Evolutionary conservation across 2,888 invertebrate species (phyloP).

Genomic region (Biston betularia): DNA sequence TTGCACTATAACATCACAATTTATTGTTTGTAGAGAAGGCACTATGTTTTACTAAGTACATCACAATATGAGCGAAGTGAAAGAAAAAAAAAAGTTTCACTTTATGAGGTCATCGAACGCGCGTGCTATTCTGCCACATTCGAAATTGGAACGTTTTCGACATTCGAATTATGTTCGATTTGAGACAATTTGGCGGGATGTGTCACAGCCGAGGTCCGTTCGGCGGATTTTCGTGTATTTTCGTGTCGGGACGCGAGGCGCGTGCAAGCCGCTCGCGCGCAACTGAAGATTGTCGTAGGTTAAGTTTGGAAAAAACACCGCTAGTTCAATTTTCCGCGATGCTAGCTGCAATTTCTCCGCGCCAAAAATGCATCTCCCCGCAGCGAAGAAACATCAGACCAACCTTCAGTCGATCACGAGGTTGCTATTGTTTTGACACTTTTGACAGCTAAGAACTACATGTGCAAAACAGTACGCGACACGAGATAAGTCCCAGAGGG

Average conservation of each 20-base stretch:
- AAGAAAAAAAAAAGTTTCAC: constrained; percentile 71
- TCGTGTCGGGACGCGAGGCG: constrained; percentile 69
- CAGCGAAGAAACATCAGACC: constrained; percentile 35
- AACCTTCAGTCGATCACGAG: constrained; percentile 54
- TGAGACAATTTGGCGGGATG: constrained; percentile 63
- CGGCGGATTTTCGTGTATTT: constrained; percentile 70
- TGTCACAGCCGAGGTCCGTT: constrained; percentile 66
- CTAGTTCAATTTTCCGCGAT: constrained; percentile 80
- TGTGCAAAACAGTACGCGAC: constrained; percentile 57
- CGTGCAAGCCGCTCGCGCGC: constrained; percentile 81
- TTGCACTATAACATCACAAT: constrained; percentile 83
- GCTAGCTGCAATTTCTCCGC: constrained; percentile 65
- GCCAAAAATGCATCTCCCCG: constrained; percentile 63
- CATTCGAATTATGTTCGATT: constrained; percentile 64
- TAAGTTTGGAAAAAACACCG: constrained; percentile 81
- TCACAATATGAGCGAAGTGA: constrained; percentile 82
- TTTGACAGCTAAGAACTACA: constrained; percentile 73
- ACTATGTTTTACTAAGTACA: constrained; percentile 74
- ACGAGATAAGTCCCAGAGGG: constrained; percentile 66
- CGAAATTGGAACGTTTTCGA: constrained; percentile 65
- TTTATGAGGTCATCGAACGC: constrained; percentile 74
- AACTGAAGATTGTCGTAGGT: constrained; percentile 84
- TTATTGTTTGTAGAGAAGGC: constrained; percentile 78
- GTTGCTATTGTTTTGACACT: constrained; percentile 79
- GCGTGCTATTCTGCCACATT: constrained; percentile 63